Evolutionary conservation across 2,797 vertebrate species (phyloP).

Genomic region (Malurus leucopterus): DNA sequence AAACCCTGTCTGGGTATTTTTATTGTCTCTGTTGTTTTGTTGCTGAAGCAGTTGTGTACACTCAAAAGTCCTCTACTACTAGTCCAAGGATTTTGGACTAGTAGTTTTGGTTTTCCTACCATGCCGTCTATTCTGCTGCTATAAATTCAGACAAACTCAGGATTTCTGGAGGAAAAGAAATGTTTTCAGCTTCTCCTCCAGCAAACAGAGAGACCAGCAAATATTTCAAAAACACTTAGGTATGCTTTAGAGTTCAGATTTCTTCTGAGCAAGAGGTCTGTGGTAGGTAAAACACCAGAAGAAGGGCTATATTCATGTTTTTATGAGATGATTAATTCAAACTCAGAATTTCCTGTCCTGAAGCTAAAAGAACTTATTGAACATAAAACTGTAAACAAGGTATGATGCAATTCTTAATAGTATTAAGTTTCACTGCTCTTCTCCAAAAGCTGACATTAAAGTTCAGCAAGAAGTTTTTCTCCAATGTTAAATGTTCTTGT

Average conservation of each 20-base stretch:
- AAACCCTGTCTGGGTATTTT: neutral
- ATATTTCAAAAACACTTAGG: neutral
- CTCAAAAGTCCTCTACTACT: neutral
- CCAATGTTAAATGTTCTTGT: neutral
- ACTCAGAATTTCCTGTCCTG: neutral
- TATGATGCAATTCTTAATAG: conserved; percentile 17
- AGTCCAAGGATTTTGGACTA: neutral
- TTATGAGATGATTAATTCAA: neutral
- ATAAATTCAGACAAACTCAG: neutral
- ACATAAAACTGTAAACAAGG: conserved; percentile 22
- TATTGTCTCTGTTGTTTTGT: neutral
- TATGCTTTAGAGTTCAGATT: neutral
- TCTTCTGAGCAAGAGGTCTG: neutral
- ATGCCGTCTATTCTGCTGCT: neutral
- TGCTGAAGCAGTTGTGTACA: neutral
- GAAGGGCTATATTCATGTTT: neutral
- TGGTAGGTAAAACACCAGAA: neutral
- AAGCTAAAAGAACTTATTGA: conserved; percentile 20
- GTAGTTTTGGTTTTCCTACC: neutral
- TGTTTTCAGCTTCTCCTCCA: neutral
- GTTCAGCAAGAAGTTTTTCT: neutral
- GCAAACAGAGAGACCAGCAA: neutral
- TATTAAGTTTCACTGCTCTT: neutral
- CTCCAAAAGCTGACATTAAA: conserved; percentile 3
- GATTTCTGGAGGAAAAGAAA: neutral